Evolutionary conservation across 2,113 vertebrate genomes (phyloP).

Genomic region (Rhynchopsitta pachyrhyncha): DNA sequence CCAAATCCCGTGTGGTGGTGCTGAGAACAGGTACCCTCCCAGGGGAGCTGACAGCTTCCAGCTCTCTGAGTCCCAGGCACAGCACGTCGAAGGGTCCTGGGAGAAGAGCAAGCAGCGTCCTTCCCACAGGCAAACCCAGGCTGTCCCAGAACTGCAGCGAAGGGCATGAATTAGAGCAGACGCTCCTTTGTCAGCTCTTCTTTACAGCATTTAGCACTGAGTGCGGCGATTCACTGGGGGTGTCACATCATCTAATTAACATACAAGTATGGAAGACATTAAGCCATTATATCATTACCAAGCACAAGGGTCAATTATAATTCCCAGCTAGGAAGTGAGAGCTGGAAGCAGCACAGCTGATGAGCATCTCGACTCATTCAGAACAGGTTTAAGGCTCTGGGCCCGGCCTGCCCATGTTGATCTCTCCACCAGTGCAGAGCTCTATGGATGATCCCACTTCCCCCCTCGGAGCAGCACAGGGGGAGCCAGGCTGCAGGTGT

Average conservation of each 20-base stretch:
- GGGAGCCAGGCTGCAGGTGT: neutral
- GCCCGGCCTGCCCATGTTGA: neutral
- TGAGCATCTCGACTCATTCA: neutral
- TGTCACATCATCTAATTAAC: neutral
- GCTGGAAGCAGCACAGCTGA: neutral
- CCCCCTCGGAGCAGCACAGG: neutral
- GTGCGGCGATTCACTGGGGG: accelerated
- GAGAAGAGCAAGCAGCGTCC: neutral
- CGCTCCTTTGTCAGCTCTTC: neutral
- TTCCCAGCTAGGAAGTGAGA: neutral
- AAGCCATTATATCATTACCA: neutral
- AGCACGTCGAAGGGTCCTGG: neutral
- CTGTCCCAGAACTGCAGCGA: neutral
- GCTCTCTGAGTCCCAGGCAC: neutral
- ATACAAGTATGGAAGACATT: neutral
- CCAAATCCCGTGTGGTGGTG: neutral
- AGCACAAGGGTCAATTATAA: neutral
- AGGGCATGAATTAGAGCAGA: neutral
- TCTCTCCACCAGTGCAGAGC: too few species aligned
- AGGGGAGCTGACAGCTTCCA: neutral
- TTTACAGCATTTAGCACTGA: accelerated
- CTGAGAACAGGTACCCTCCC: neutral
- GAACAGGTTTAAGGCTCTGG: neutral
- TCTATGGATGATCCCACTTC: neutral
- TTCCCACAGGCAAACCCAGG: too few species aligned